A percentile compares a stretch with the other conserved stretches of the same genome.
Evolutionary conservation across 2,797 vertebrate species (phyloP).

Genomic region (Ispidina lecontei): DNA sequence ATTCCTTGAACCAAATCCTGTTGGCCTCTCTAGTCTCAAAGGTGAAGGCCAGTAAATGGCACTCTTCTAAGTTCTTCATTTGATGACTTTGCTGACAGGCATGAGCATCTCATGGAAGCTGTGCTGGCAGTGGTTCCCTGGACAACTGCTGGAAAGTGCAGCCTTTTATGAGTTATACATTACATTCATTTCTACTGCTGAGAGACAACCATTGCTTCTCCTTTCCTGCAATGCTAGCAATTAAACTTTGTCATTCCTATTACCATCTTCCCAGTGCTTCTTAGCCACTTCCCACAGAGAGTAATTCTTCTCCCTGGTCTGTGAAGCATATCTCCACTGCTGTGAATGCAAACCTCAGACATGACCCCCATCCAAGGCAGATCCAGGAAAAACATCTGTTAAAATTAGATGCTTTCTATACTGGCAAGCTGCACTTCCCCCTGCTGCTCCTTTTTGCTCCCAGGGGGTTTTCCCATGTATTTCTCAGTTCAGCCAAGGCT

Average conservation of each 20-base stretch:
- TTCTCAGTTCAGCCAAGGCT: neutral
- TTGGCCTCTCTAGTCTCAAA: neutral
- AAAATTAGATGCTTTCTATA: neutral
- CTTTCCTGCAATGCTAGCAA: neutral
- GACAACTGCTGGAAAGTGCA: neutral
- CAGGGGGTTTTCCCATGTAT: neutral
- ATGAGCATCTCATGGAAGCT: neutral
- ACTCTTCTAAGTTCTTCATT: neutral
- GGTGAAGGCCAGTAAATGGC: neutral
- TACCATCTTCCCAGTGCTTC: neutral
- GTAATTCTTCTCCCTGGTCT: neutral
- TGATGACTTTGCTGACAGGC: neutral
- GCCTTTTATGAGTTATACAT: neutral
- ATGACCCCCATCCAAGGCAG: neutral
- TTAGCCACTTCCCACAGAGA: neutral
- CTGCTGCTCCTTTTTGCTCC: neutral
- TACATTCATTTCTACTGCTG: neutral
- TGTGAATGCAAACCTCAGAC: neutral
- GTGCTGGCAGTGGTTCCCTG: neutral
- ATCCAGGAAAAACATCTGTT: neutral
- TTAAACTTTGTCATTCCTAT: neutral
- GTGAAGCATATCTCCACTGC: neutral
- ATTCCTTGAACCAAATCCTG: constrained; percentile 32
- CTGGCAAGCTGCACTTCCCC: neutral
- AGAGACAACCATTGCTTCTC: neutral